Base-by-base conservation (phyloP, 2,888 invertebrate species). In the Temnothorax unifasciatus region DNA sequence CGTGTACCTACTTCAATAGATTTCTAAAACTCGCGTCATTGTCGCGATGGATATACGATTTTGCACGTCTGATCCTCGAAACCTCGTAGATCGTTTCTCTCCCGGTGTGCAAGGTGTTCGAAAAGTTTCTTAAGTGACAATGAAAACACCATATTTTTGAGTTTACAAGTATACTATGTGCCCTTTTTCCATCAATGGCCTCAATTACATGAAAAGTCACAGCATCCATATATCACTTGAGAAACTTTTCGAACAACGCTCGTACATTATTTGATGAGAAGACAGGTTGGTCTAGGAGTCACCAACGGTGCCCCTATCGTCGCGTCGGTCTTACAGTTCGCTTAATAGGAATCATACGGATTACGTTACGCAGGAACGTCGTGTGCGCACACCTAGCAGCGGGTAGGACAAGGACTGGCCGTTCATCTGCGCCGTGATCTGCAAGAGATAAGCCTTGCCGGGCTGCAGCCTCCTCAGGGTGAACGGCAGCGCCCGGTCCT, bases 321-420 rank as follows among this genome's bases (percentile, higher is more conserved):
- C 74, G 81, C 44, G 54, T 84, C 68, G 83, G 61, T 73, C 38
- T 76, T 77, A 85, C 29, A 79, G 47, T 81, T 76, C 41, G 34
- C 29, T 76, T 6, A 74, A 52, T 29, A 79, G 50, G 71, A 69
- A 82, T 66, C 25, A 15, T 71, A 47, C 13, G 18, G 71, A 92
- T 66, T 77, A 89, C 64, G 91, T 87, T 57, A 79, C 84, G 82
- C 94, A 94, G 61, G 90, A 91, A 83, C 93, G 90, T 85, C 91
- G 88, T 9, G 94, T 94, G 52, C 93, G 92, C 21, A 94, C 93
- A 44, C 89, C 91, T 47, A 94, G 88, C 54, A 93, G 79, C 11
- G 94, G 94, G 89, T 94, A 94, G 6, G 94, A 94, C 29, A 93
- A 85, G 4, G 92, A 91, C 83, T 92, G 92, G 13, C 92, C 93